phyloP scores from a whole-genome alignment of 2,113 vertebrate genomes.

The rabbit (Oryctolagus cuniculus) region DNA sequence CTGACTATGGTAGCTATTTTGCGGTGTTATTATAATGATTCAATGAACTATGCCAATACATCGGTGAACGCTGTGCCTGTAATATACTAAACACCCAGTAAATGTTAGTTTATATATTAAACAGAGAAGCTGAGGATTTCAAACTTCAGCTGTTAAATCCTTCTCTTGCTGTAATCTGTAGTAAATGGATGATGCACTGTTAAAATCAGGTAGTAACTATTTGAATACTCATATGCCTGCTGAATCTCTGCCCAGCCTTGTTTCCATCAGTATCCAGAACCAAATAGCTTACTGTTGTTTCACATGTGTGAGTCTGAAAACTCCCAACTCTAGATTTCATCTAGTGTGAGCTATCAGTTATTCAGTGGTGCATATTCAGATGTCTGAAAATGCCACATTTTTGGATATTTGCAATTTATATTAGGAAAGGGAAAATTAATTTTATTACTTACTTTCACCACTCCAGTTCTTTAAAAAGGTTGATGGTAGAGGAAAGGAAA shows the following conservation, averaged over 20 bases:
- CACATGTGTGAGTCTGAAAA: neutral
- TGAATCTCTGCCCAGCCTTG: neutral
- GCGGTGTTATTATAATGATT: neutral
- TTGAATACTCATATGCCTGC: neutral
- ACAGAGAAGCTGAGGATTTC: neutral
- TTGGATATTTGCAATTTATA: constrained; percentile 47
- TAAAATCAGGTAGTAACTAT: neutral
- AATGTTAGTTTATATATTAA: constrained; percentile 44
- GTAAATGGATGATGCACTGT: neutral
- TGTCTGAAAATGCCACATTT: neutral
- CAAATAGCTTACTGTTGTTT: neutral
- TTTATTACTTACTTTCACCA: constrained; percentile 56
- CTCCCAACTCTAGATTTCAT: neutral
- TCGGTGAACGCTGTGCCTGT: constrained; percentile 21
- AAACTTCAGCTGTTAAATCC: neutral
- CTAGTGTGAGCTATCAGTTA: neutral
- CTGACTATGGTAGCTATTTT: neutral
- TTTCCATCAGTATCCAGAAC: neutral
- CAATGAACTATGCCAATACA: neutral
- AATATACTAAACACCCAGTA: neutral
- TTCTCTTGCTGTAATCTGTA: constrained; percentile 25
- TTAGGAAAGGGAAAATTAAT: constrained; percentile 49
- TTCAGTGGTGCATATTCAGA: constrained; percentile 9
- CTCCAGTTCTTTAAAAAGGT: neutral
- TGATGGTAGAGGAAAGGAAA: constrained; percentile 66